Evolutionary conservation across 2,888 invertebrate genomes (phyloP).

Genomic region (Xestia ashworthii): DNA sequence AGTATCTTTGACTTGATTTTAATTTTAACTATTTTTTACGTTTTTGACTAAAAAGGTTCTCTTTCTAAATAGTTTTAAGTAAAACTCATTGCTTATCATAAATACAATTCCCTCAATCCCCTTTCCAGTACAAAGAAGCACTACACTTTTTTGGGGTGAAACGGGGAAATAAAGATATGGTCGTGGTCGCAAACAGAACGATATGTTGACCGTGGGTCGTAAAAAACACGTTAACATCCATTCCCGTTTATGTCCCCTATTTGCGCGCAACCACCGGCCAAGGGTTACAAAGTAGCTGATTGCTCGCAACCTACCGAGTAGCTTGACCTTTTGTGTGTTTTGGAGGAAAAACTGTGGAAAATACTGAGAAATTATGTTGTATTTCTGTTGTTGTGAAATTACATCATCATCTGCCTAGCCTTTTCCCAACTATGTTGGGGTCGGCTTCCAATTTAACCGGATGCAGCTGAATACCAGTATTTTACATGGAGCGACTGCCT

Average conservation of each 20-base stretch:
- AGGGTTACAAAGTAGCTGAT: conserved; percentile 86
- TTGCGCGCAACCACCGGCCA: conserved; percentile 85
- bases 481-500: too few relatives aligned
- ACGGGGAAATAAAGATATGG: conserved; percentile 86
- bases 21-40: background rate
- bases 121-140: conserved; percentile 72
- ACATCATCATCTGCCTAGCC: too few relatives aligned
- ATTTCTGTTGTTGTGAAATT: background rate
- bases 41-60: background rate
- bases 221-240: conserved; percentile 91
- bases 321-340: conserved; percentile 75
- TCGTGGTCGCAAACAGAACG: conserved; percentile 87
- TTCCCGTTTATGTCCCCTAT: conserved; percentile 89
- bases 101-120: conserved; percentile 54
- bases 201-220: conserved; percentile 88
- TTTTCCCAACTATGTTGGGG: too few relatives aligned
- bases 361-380: background rate
- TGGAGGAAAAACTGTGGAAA: conserved; percentile 46
- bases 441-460: too few relatives aligned
- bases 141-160: conserved; percentile 79
- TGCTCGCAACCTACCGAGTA: conserved; percentile 76
- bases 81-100: conserved; percentile 41
- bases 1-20: background rate
- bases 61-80: background rate
- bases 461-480: too few relatives aligned